Evolutionary conservation across 2,797 vertebrate species (phyloP), one percentile per base, ranked within the genome.

Genomic region (Alosa sapidissima): DNA sequence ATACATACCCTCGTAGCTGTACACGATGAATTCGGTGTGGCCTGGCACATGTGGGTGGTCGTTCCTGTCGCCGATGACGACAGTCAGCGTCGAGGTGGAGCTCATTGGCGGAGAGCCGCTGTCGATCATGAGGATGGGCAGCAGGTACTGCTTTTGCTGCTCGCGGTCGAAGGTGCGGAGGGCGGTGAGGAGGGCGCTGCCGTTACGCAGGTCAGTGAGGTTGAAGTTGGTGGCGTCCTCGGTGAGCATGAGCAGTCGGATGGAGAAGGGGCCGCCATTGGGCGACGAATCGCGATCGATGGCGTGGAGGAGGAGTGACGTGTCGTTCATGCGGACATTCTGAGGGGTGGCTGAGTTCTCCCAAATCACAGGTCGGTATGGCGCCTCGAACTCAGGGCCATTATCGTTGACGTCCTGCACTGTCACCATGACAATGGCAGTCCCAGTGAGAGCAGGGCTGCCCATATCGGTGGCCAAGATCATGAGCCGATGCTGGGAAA

Each of bases 321-420:
- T 96, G 36, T 95, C 93, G 0, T 98, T 98, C 94, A 97, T 96
- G 16, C 85, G 94, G 7, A 98, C 92, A 0, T 89, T 68, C 89
- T 97, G 96, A 0, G 97, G 97, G 0, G 95, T 94, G 1, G 92
- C 89, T 0, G 93, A 91, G 91, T 98, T 97, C 91, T 98, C 97
- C 97, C 97, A 98, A 19, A 97, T 92, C 0, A 98, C 88, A 0
- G 97, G 97, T n/a, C 90, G 91, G 55, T 98, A 98, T 2, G 85
- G 85, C 7, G 84, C 94, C 88, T 98, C 97, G 10, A 97, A 97
- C 88, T 97, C 96, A 0, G 97, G 97, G 2, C 96, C 96, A 0
- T 97, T 98, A 90, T 98, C 97, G 6, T 98, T 98, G 48, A 97
- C 81, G 0, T 98, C 97, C 13, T 96, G 93, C n/a, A 98, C 90